phyloP scores from a whole-genome alignment of 2,113 vertebrate species.

The Phrynosoma blainvillii region DNA sequence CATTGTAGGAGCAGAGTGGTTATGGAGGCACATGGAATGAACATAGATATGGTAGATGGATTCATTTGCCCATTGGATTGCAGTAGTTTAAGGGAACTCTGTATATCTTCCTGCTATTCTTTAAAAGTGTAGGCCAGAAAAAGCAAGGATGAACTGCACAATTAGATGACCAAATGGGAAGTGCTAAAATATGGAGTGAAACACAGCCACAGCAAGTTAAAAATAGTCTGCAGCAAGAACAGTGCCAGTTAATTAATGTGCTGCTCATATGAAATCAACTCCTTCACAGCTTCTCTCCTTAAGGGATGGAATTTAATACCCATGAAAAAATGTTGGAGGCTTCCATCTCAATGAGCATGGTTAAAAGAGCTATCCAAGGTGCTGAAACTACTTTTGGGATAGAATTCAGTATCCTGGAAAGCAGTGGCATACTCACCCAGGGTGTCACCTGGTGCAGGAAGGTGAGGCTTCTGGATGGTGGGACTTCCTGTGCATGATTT shows the following conservation, averaged over 20 bases:
- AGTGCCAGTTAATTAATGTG: constrained; percentile 65
- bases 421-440: no score
- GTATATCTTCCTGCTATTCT: constrained; percentile 26
- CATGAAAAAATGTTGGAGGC: not conserved
- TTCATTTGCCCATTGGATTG: not conserved
- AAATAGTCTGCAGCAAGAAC: constrained; percentile 73
- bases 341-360: not conserved
- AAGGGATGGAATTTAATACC: constrained; percentile 26
- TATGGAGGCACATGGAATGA: not conserved
- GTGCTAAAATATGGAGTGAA: constrained; percentile 71
- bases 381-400: no score
- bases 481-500: no score
- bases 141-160: constrained; percentile 50
- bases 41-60: not conserved
- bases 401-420: no score
- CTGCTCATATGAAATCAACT: constrained; percentile 62
- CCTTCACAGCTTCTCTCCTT: constrained; percentile 61
- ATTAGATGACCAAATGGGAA: constrained; percentile 56
- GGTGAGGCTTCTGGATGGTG: no score
- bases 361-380: no score
- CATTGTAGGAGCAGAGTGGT: not conserved
- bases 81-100: not conserved
- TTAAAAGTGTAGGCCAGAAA: constrained; percentile 37
- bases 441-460: no score
- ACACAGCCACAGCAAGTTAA: constrained; percentile 65